Percentiles rank a stretch among this genome's conserved stretches.
These are phyloP conservation scores for Hirtodrosophila confusa DNA, from an alignment of 2,888 invertebrate species.

Conservation along the genomic window DNA sequence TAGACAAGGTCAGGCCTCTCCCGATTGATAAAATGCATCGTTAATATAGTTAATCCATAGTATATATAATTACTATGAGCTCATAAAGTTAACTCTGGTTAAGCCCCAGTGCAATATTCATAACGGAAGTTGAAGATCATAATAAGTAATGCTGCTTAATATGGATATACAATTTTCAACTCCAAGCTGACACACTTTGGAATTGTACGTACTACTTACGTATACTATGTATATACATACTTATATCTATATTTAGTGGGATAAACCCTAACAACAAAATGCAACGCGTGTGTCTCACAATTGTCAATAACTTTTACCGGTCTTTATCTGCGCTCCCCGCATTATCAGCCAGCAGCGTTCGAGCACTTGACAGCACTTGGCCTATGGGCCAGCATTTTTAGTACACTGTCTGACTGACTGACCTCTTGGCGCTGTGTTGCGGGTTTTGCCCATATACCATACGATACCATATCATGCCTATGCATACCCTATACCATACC, in stretches of 20 bases:
- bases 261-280: slow-evolving; percentile 37
- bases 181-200: slow-evolving; percentile 39
- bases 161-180: slow-evolving; percentile 36
- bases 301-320: slow-evolving; percentile 56
- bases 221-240: too few relatives aligned
- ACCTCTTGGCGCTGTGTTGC: slow-evolving; percentile 37
- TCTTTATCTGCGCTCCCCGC: slow-evolving; percentile 33
- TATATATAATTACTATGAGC: slow-evolving; percentile 31
- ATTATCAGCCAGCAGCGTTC: slow-evolving; percentile 7
- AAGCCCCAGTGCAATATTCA: slow-evolving; percentile 23
- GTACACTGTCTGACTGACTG: slow-evolving; percentile 35
- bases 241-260: slow-evolving; percentile 21
- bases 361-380: slow-evolving; percentile 49
- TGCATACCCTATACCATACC: slow-evolving; percentile 14
- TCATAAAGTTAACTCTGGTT: slow-evolving; percentile 38
- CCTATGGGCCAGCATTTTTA: slow-evolving; percentile 37
- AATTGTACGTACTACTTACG: slow-evolving; percentile 2
- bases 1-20: slow-evolving; percentile 43
- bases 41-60: not conserved
- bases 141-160: slow-evolving; percentile 19
- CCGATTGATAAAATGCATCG: slow-evolving; percentile 35
- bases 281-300: slow-evolving; percentile 30
- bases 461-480: not conserved
- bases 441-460: slow-evolving; percentile 45
- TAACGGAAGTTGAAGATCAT: slow-evolving; percentile 48